A percentile compares a stretch with the other conserved stretches of the same genome.
These are phyloP conservation scores for Denticeps clupeoides DNA, from an alignment of 2,797 vertebrate genomes.

Conservation along the genomic window DNA sequence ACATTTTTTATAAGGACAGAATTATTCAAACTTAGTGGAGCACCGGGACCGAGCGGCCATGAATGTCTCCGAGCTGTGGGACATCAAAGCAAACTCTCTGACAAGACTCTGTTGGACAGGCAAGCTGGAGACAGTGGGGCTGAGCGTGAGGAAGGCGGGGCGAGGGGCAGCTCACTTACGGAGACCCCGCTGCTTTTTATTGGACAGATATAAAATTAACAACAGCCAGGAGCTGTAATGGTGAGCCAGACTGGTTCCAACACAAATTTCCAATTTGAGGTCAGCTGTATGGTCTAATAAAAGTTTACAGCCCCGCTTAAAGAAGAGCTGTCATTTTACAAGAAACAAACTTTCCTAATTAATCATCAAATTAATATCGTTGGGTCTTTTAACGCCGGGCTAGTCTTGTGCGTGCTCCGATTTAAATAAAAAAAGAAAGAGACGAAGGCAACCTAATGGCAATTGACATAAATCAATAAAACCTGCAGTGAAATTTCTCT, in stretches of 20 bases:
- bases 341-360: conserved; percentile 66
- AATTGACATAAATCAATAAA: conserved; percentile 59
- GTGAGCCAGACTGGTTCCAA: conserved; percentile 67
- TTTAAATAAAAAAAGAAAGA: conserved; percentile 36
- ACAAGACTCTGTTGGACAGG: conserved; percentile 27
- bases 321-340: conserved; percentile 64
- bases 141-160: conserved; percentile 15
- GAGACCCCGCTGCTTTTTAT: conserved; percentile 79
- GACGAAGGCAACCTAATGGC: conserved; percentile 48
- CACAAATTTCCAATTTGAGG: conserved; percentile 90
- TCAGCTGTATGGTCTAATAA: conserved; percentile 83
- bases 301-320: conserved; percentile 81
- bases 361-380: conserved; percentile 60
- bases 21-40: neutral
- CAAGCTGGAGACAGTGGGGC: conserved; percentile 22
- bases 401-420: conserved; percentile 36
- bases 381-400: conserved; percentile 38
- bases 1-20: too few relatives aligned
- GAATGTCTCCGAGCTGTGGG: conserved; percentile 18
- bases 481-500: conserved; percentile 49
- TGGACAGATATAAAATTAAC: conserved; percentile 96
- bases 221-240: conserved; percentile 71
- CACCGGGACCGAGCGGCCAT: conserved; percentile 5
- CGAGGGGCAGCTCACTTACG: conserved; percentile 27
- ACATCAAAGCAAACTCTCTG: conserved; percentile 20